These are phyloP conservation scores for Atrichornis clamosus DNA, from an alignment of 2,113 vertebrate species.

Conservation along the genomic window DNA sequence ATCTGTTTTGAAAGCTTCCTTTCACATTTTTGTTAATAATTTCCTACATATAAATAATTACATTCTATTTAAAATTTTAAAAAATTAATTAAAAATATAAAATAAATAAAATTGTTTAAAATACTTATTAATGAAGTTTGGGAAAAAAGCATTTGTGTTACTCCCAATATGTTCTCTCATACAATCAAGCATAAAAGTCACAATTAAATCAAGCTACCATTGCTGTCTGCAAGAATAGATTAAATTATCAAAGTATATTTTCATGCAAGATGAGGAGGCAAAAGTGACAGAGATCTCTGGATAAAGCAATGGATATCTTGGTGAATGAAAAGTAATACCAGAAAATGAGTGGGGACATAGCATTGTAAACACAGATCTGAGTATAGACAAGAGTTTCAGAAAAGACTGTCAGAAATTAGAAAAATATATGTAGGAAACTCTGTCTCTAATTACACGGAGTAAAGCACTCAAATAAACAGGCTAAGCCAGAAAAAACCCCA, in stretches of 20 bases:
- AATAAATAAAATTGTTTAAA: no score
- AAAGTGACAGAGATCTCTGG: neutral
- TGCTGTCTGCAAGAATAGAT: neutral
- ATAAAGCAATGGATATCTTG: neutral
- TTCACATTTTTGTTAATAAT: neutral
- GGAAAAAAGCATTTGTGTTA: neutral
- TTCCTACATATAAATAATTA: neutral
- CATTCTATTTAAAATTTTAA: neutral
- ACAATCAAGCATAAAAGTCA: neutral
- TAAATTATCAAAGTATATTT: neutral
- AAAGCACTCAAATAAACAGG: neutral
- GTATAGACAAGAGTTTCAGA: neutral
- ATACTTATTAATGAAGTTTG: neutral
- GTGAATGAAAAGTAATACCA: neutral
- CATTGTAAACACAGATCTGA: neutral
- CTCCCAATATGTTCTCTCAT: neutral
- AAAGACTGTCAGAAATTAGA: neutral
- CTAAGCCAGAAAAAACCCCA: rapidly evolving
- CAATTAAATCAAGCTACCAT: slow-evolving; percentile 36
- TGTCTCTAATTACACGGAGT: neutral
- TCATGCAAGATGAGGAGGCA: neutral
- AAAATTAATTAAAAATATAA: no score
- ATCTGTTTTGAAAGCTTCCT: neutral
- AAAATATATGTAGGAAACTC: neutral
- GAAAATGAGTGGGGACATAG: neutral